These are phyloP conservation scores for Tamias sibiricus DNA, from an alignment of 2,113 vertebrate species.

Conservation along the genomic window DNA sequence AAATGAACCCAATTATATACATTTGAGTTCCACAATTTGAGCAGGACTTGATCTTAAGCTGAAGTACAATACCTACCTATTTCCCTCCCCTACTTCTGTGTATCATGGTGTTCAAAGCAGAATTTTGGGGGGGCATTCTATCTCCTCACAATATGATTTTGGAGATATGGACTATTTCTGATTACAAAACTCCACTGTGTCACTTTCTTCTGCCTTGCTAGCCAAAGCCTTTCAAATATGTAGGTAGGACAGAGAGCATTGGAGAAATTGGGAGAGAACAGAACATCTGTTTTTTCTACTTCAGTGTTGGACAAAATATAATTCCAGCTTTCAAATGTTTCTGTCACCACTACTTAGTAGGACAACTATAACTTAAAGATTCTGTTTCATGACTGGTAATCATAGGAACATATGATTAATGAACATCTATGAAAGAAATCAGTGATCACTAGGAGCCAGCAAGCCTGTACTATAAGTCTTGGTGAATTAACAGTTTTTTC, in stretches of 20 bases:
- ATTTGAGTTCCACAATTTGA: neutral
- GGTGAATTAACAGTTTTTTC: neutral
- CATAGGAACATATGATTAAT: neutral
- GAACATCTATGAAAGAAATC: neutral
- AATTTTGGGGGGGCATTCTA: constrained; percentile 64
- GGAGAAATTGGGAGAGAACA: constrained; percentile 55
- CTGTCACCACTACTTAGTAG: constrained; percentile 65
- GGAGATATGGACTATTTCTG: constrained; percentile 39
- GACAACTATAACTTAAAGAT: neutral
- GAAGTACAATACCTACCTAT: constrained; percentile 51
- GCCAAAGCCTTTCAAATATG: constrained; percentile 71
- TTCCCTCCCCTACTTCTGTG: neutral
- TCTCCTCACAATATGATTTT: constrained; percentile 70
- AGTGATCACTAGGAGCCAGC: neutral
- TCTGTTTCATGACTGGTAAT: neutral
- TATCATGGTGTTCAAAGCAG: constrained; percentile 67
- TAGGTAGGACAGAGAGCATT: constrained; percentile 79
- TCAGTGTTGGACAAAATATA: constrained; percentile 71
- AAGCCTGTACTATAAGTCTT: neutral
- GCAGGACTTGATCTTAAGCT: constrained; percentile 57
- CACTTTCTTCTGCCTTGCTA: constrained; percentile 61
- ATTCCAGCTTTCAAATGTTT: constrained; percentile 76
- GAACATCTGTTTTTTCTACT: constrained; percentile 75
- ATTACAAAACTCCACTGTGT: neutral
- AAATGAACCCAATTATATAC: neutral